Evolutionary conservation across 2,888 invertebrate genomes (phyloP).

Genomic region (Parasteatoda lunata): DNA sequence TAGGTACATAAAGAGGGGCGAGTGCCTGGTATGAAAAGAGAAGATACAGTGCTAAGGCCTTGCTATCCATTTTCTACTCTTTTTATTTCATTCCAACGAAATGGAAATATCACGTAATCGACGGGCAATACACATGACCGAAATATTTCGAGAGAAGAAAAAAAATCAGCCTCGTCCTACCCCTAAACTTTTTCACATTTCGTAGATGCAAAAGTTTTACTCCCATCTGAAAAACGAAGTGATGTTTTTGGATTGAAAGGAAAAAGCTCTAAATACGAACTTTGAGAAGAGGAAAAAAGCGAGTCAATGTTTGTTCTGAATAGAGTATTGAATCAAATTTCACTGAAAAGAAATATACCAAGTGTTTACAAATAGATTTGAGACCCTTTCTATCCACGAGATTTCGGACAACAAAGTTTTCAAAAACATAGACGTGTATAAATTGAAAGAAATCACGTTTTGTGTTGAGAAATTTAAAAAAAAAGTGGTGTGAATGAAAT

Average conservation of each 20-base stretch:
- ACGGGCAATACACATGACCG: conserved; percentile 66
- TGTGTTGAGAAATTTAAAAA: too few relatives aligned
- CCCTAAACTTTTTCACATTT: conserved; percentile 67
- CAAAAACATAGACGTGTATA: neutral
- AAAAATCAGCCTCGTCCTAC: conserved; percentile 12
- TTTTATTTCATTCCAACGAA: conserved; percentile 65
- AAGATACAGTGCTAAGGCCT: conserved; percentile 29
- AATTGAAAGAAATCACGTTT: too few relatives aligned
- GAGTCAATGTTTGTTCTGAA: conserved; percentile 56
- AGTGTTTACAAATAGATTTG: conserved; percentile 66
- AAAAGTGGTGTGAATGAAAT: too few relatives aligned
- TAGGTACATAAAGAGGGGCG: conserved; percentile 37
- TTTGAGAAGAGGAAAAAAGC: conserved; percentile 27
- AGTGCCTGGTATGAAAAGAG: conserved; percentile 43
- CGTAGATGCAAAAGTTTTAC: conserved; percentile 67
- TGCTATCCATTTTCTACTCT: conserved; percentile 48
- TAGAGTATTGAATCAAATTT: conserved; percentile 67
- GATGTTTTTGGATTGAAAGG: conserved; percentile 64
- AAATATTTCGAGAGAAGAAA: conserved; percentile 54
- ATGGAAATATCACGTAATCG: conserved; percentile 69
- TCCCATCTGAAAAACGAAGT: conserved; percentile 66
- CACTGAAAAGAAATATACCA: conserved; percentile 50
- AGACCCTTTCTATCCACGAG: conserved; percentile 19
- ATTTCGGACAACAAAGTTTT: conserved; percentile 27
- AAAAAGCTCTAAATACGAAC: conserved; percentile 64